Evolutionary conservation across 2,797 vertebrate species (phyloP).

Genomic region (Catharus ustulatus): DNA sequence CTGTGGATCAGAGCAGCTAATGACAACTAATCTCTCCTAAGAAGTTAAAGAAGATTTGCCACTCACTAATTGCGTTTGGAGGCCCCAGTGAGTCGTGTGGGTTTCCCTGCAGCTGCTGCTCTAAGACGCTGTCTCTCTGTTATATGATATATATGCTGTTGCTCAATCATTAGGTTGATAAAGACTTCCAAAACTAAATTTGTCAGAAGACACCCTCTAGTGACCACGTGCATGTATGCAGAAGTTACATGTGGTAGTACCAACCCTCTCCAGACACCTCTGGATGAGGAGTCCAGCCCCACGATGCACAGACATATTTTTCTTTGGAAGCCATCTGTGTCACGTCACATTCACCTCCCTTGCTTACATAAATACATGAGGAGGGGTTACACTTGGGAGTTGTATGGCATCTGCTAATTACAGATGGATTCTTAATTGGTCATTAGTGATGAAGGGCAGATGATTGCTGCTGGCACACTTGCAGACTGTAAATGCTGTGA

Average conservation of each 20-base stretch:
- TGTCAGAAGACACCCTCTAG: conserved; percentile 57
- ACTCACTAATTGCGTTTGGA: neutral
- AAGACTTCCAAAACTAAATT: neutral
- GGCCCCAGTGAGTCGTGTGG: neutral
- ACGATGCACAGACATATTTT: accelerated
- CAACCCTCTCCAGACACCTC: neutral
- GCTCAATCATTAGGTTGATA: neutral
- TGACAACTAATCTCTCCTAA: neutral
- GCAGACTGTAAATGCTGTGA: neutral
- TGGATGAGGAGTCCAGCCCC: neutral
- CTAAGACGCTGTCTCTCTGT: neutral
- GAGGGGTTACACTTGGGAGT: neutral
- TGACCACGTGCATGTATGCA: neutral
- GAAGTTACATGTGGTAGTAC: accelerated
- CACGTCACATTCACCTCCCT: neutral
- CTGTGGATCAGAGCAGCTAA: neutral
- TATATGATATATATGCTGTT: neutral
- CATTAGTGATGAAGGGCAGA: neutral
- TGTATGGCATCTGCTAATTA: conserved; percentile 37
- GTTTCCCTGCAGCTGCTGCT: neutral
- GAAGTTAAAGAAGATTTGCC: neutral
- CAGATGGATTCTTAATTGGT: neutral
- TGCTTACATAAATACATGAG: neutral
- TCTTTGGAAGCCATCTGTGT: neutral
- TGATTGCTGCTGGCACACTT: neutral